phyloP scores from a whole-genome alignment of 1,140 invertebrate species.

The Sitodiplosis mosellana region DNA sequence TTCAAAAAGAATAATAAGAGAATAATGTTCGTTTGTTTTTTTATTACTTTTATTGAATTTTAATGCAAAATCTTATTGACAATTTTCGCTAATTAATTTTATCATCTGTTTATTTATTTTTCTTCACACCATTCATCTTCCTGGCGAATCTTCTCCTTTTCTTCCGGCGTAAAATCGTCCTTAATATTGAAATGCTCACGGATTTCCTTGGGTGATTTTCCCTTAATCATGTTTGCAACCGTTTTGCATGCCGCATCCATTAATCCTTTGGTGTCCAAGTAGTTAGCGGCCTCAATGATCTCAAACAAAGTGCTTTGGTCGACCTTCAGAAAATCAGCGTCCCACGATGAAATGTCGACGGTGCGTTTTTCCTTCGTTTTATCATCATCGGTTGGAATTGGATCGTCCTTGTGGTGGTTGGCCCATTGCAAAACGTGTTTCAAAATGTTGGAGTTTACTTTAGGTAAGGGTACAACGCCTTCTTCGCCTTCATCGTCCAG shows the following conservation, averaged over 20 bases:
- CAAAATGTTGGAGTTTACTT: conserved; percentile 90
- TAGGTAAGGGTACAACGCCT: conserved; percentile 82
- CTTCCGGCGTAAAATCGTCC: conserved; percentile 50
- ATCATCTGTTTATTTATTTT: too few relatives aligned
- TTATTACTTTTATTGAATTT: too few relatives aligned
- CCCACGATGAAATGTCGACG: conserved; percentile 94
- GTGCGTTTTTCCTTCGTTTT: conserved; percentile 92
- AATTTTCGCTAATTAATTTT: too few relatives aligned
- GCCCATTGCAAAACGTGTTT: conserved; percentile 90
- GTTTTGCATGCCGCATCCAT: neutral
- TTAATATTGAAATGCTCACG: neutral
- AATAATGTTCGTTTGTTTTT: too few relatives aligned
- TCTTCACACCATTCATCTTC: conserved; percentile 99
- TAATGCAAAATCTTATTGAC: too few relatives aligned
- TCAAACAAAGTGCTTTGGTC: conserved; percentile 56
- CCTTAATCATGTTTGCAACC: neutral
- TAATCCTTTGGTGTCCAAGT: neutral
- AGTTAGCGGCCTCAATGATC: too few relatives aligned
- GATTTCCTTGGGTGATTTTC: neutral
- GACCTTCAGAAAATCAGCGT: conserved; percentile 90
- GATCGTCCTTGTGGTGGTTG: conserved; percentile 83
- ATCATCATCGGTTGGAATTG: conserved; percentile 81
- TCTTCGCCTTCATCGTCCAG: conserved; percentile 56
- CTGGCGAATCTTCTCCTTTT: conserved; percentile 89
- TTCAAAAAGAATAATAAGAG: too few relatives aligned